Evolutionary conservation across 2,888 invertebrate genomes (phyloP).

Genomic region (Pecten maximus): DNA sequence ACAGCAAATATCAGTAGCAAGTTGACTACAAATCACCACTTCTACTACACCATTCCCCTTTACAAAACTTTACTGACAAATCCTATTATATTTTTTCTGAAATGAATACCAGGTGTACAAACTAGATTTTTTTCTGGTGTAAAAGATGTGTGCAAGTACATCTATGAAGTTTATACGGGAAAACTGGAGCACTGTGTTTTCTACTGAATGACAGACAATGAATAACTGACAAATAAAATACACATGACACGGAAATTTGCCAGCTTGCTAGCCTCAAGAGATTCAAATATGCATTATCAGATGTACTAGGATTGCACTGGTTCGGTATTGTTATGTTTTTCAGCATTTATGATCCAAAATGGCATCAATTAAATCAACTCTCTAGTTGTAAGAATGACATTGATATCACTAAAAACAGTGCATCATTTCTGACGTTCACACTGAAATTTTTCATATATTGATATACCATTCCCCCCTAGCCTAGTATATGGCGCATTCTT

Average conservation of each 20-base stretch:
- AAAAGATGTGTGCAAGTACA: neutral
- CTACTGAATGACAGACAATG: neutral
- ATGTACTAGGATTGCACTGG: neutral
- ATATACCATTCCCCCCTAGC: too few species aligned
- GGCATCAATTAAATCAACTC: neutral
- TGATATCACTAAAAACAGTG: too few species aligned
- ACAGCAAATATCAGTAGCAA: neutral
- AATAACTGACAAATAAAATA: neutral
- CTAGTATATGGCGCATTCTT: neutral
- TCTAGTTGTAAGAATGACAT: neutral
- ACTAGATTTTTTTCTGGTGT: too few species aligned
- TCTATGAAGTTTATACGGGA: neutral
- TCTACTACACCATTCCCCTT: neutral
- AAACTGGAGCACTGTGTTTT: neutral
- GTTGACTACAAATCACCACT: neutral
- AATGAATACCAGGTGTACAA: too few species aligned
- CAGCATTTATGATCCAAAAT: neutral
- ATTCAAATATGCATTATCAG: neutral
- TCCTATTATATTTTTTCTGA: neutral
- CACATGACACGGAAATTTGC: neutral
- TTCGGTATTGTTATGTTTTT: too few species aligned
- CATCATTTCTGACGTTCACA: too few species aligned
- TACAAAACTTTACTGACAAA: neutral
- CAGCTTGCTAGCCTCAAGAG: neutral
- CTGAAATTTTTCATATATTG: too few species aligned